These are phyloP conservation scores for Opisthograptis luteolata DNA, from an alignment of 2,888 invertebrate species.

Conservation along the genomic window DNA sequence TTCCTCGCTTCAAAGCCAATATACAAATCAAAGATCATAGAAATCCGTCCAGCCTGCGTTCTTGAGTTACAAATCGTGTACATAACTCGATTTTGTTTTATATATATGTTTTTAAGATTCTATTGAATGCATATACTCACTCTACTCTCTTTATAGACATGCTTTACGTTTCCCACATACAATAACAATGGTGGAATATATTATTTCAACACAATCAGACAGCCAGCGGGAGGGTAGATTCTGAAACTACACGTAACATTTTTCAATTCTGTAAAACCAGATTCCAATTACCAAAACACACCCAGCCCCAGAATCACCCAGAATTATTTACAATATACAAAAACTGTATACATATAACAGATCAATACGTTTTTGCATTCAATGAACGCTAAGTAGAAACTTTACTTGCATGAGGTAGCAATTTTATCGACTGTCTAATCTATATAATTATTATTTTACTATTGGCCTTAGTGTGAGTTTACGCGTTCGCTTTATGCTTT, in stretches of 20 bases:
- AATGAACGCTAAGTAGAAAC: too few relatives aligned
- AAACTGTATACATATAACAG: neutral
- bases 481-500: too few relatives aligned
- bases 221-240: constrained; percentile 6
- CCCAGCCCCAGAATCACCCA: constrained; percentile 5
- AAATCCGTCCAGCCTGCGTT: too few relatives aligned
- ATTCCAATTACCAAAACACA: constrained; percentile 4
- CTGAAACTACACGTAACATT: constrained; percentile 2
- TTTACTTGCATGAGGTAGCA: constrained; percentile 16
- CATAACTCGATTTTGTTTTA: too few relatives aligned
- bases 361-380: neutral
- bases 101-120: too few relatives aligned
- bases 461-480: too few relatives aligned
- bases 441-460: too few relatives aligned
- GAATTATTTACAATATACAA: neutral
- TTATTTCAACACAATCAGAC: constrained; percentile 1
- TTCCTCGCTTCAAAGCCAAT: too few relatives aligned
- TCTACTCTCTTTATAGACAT: neutral
- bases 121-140: too few relatives aligned
- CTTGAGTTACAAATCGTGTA: too few relatives aligned
- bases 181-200: constrained; percentile 8
- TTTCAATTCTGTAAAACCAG: constrained; percentile 21
- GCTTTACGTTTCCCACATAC: constrained; percentile 5
- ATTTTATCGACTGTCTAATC: constrained; percentile 1
- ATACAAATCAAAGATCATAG: too few relatives aligned